phyloP scores from a whole-genome alignment of 2,888 invertebrate genomes.

The Copidosoma aretas region DNA sequence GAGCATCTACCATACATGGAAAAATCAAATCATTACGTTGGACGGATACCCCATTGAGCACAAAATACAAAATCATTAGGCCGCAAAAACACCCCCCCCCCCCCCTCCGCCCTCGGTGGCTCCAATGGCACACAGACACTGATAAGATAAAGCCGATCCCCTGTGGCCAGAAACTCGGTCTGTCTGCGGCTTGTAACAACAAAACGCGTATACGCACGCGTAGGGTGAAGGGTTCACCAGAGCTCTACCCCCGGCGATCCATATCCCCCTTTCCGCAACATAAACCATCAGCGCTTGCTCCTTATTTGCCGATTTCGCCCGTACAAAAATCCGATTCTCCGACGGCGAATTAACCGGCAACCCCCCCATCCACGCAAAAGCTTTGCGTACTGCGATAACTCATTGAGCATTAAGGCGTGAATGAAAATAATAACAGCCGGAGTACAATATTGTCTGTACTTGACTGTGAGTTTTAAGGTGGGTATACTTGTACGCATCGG shows the following conservation, averaged over 20 bases:
- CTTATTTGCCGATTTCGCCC: slow-evolving; percentile 18
- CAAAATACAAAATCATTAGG: slow-evolving; percentile 16
- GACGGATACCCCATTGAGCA: too few relatives aligned
- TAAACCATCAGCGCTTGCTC: slow-evolving; percentile 15
- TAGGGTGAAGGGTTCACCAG: slow-evolving; percentile 22
- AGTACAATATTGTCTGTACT: too few relatives aligned
- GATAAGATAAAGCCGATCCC: slow-evolving; percentile 29
- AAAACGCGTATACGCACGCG: neutral
- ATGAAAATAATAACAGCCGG: too few relatives aligned
- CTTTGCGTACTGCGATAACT: neutral
- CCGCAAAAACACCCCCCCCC: slow-evolving; percentile 22
- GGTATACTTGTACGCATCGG: too few relatives aligned
- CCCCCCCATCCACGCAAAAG: neutral
- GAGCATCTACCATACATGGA: too few relatives aligned
- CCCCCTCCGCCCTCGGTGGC: too few relatives aligned
- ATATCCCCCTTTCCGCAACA: slow-evolving; percentile 23
- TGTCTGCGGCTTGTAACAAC: neutral
- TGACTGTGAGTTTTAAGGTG: too few relatives aligned
- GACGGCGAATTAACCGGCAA: neutral
- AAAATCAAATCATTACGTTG: too few relatives aligned
- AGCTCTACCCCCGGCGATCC: slow-evolving; percentile 1
- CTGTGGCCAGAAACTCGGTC: neutral
- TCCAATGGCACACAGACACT: slow-evolving; percentile 17
- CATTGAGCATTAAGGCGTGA: too few relatives aligned
- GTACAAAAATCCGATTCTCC: slow-evolving; percentile 12